Conservation (phyloP, 2,797 vertebrate genomes). For the Forpus xanthops region DNA sequence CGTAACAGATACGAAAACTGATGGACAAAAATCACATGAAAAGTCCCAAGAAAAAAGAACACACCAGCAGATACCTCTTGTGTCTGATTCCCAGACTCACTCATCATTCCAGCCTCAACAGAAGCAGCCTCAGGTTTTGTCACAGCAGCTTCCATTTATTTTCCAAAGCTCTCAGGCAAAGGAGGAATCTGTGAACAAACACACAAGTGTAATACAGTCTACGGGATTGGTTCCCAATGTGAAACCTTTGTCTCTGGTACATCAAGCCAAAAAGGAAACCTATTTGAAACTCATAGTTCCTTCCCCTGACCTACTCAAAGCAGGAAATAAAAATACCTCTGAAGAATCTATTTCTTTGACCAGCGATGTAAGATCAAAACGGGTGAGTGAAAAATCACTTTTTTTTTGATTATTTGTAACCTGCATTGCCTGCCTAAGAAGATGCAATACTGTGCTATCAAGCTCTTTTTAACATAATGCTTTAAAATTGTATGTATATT, state of each 20-base stretch:
- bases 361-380: conserved; percentile 82
- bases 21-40: conserved; percentile 80
- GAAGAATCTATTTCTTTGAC: conserved; percentile 77
- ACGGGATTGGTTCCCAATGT: conserved; percentile 83
- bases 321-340: conserved; percentile 82
- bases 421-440: background rate
- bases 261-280: conserved; percentile 82
- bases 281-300: conserved; percentile 86
- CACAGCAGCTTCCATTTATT: conserved; percentile 84
- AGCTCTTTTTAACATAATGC: background rate
- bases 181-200: conserved; percentile 89
- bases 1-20: conserved; percentile 81
- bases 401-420: background rate
- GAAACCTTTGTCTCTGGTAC: conserved; percentile 86
- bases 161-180: conserved; percentile 84
- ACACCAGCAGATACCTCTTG: conserved; percentile 83
- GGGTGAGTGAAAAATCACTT: conserved; percentile 77
- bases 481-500: background rate
- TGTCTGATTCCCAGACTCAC: conserved; percentile 80
- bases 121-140: conserved; percentile 84
- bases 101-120: conserved; percentile 85
- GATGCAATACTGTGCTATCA: background rate
- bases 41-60: conserved; percentile 81
- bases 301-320: conserved; percentile 87
- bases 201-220: conserved; percentile 92